Base-by-base conservation (phyloP, 1,140 invertebrate genomes). In the Grapholita molesta region DNA sequence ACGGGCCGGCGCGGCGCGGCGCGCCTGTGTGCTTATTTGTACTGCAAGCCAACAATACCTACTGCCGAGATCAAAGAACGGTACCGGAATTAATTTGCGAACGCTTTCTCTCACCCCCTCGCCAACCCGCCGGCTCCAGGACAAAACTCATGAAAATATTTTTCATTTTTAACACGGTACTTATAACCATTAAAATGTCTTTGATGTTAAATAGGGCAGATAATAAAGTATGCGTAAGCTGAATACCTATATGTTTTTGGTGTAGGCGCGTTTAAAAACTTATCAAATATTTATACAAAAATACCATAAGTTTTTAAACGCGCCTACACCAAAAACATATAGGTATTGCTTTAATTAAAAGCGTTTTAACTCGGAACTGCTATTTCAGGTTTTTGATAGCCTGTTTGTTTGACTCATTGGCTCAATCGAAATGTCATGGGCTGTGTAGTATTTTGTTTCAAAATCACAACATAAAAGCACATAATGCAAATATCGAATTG, bases 71-170 rank as follows among this genome's bases (percentile, higher is more conserved):
- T 84, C 82, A 84, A 84, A 84, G 76, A 78, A 70, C 67, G 66
- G 53, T 76, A 74, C 77, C 74, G 79, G 82, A 84, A 84, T 84
- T 84, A 84, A 84, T 84, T 84, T 82, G 77, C 75, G 74, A 80
- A 74, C 74, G 78, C 78, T 77, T 81, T 82, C 77, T 78, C 70
- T 74, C 73, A 70, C 71, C 76, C 68, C 67, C 64, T 70, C 72
- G 69, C 66, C 67, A 53, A 72, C 68, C 69, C 70, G 61, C 64
- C 18, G 66, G 55, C 71, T 71, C 70, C 70, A 69, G 55, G 74
- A 74, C 72, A 76, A 71, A 28, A 28, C 67, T 64, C 68, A 67
- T 52, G 71, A 70, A 79, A 82, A 80, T 74, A 78, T 74, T 77
- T 71, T 66, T 67, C 71, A 69, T 75, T 77, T 75, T 76, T 28